These are phyloP conservation scores for Tuta absoluta DNA, from an alignment of 2,888 invertebrate genomes.

Conservation along the genomic window DNA sequence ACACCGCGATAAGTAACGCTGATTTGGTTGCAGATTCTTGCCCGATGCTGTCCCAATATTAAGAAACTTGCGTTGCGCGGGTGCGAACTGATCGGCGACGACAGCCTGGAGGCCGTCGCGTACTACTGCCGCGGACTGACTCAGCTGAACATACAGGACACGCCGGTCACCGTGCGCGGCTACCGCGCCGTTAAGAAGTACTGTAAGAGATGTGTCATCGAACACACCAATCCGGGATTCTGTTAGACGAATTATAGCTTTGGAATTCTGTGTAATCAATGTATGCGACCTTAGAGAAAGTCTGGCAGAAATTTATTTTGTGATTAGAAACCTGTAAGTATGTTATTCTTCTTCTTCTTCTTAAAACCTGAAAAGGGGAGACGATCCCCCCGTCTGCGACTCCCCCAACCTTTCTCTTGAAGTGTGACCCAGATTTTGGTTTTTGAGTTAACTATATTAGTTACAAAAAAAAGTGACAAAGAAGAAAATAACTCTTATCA, in stretches of 20 bases:
- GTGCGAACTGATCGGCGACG: slow-evolving; percentile 94
- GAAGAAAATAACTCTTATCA: too few species aligned
- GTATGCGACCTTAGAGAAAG: too few species aligned
- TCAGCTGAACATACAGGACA: slow-evolving; percentile 96
- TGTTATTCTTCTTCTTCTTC: too few species aligned
- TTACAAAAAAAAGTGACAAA: too few species aligned
- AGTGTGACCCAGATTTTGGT: too few species aligned
- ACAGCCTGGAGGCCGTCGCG: slow-evolving; percentile 91
- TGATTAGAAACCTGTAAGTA: too few species aligned
- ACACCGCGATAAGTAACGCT: neutral
- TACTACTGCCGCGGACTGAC: slow-evolving; percentile 94
- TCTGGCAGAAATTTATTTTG: too few species aligned
- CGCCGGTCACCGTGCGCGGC: slow-evolving; percentile 93
- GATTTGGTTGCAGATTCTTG: slow-evolving; percentile 84
- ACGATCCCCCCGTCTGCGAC: too few species aligned
- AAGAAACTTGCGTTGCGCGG: slow-evolving; percentile 94
- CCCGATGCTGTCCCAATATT: slow-evolving; percentile 93
- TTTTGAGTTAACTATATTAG: too few species aligned
- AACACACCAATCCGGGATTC: slow-evolving; percentile 97
- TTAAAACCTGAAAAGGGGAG: too few species aligned
- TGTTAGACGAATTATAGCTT: slow-evolving; percentile 83
- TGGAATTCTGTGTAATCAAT: too few species aligned
- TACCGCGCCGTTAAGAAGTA: slow-evolving; percentile 95
- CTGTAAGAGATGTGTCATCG: slow-evolving; percentile 95
- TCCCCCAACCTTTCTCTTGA: too few species aligned